phyloP scores from a whole-genome alignment of 2,888 invertebrate species.

The Syritta pipiens region DNA sequence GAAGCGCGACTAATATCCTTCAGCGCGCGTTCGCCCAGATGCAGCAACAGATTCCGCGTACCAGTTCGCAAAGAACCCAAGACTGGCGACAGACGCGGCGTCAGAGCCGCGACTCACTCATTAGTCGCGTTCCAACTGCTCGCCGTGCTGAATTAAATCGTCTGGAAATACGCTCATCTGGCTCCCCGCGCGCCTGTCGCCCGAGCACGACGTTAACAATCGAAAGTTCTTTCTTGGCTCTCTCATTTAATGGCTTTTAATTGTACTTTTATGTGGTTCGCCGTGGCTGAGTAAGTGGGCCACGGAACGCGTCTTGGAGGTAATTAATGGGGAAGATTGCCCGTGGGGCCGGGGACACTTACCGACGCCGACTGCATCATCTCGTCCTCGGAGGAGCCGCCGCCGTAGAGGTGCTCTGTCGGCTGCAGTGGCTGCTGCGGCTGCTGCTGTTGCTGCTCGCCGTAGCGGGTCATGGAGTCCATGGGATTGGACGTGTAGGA shows the following conservation, averaged over 20 bases:
- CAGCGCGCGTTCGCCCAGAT: background rate
- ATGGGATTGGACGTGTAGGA: slow-evolving; percentile 75
- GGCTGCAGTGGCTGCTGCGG: slow-evolving; percentile 28
- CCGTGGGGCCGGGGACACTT: slow-evolving; percentile 45
- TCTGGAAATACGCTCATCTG: slow-evolving; percentile 30
- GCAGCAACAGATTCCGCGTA: background rate
- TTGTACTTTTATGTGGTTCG: slow-evolving; percentile 35
- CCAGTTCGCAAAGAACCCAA: background rate
- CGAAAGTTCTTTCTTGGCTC: slow-evolving; percentile 57
- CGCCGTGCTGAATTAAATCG: slow-evolving; percentile 58
- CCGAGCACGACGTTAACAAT: slow-evolving; percentile 50
- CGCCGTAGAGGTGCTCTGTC: no score
- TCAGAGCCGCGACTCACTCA: slow-evolving; percentile 9
- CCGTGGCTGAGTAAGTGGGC: slow-evolving; percentile 51
- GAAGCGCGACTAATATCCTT: background rate
- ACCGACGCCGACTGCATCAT: slow-evolving; percentile 73
- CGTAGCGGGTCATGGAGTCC: slow-evolving; percentile 53
- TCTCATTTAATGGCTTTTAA: slow-evolving; percentile 40
- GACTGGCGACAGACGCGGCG: no score
- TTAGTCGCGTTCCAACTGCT: slow-evolving; percentile 50
- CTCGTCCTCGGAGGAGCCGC: no score
- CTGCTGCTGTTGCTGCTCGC: slow-evolving; percentile 33
- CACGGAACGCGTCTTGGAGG: slow-evolving; percentile 43
- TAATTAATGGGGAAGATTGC: slow-evolving; percentile 6
- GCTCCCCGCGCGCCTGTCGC: background rate